Base-by-base conservation (phyloP, 1,140 invertebrate species). In the Lutraria rhynchaena region DNA sequence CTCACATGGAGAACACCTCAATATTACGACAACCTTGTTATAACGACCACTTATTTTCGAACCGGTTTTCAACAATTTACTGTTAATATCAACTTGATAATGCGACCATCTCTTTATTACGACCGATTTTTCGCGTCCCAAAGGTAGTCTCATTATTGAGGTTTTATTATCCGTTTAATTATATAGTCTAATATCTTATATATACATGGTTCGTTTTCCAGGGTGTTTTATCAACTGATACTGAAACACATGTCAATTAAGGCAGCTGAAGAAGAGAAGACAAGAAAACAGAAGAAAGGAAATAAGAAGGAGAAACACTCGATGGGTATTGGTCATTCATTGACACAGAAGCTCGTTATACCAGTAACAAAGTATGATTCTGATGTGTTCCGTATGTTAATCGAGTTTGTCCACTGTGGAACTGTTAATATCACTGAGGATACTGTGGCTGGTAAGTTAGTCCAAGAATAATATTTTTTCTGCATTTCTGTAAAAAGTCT, bases 171-270 rank as follows among this genome's bases (percentile, higher is more conserved):
- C n/a, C n/a, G n/a, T n/a, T n/a, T n/a, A n/a, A n/a, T n/a, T n/a
- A n/a, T n/a, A n/a, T n/a, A n/a, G n/a, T n/a, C n/a, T n/a, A n/a
- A n/a, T n/a, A n/a, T n/a, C n/a, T n/a, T n/a, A n/a, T n/a, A n/a
- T n/a, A n/a, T n/a, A n/a, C n/a, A n/a, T n/a, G n/a, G n/a, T 41
- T 7, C 37, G 2, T 65, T 51, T 82, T 78, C 4, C 80, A 86
- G 86, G 46, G 19, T 84, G 13, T 69, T 87, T 22, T 87, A 85
- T 49, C 78, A 85, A 24, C 71, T 84, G 33, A 57, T 87, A 13
- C 65, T 84, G 29, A 73, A 75, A 22, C 80, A 82, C 74, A 63
- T 63, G 17, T 37, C 22, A 1, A 31, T 65, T 15, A 63, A 24
- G 17, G 24, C 37, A 17, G 44, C 57, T 15, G 44, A 63, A 24